Evolutionary conservation across 92 coral and sea anemone genomes (phyloP).

Genomic region (Actinostola sp.): DNA sequence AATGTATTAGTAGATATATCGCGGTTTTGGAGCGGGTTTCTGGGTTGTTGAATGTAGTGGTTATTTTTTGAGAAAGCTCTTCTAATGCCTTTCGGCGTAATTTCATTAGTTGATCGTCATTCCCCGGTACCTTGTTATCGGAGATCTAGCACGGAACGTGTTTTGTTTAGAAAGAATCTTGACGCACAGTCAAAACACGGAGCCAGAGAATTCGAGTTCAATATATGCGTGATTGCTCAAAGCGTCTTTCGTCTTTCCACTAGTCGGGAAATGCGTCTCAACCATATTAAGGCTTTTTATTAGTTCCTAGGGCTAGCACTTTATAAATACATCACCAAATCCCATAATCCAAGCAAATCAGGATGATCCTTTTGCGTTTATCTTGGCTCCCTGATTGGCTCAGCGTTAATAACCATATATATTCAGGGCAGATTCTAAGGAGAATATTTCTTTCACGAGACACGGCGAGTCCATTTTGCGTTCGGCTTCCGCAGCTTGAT

Average conservation of each 20-base stretch:
- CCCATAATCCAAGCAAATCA: constrained; percentile 32
- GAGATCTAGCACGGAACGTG: not conserved
- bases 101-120: constrained; percentile 14
- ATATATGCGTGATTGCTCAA: not conserved
- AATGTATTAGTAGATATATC: constrained; percentile 71
- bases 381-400: constrained; percentile 12
- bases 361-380: constrained; percentile 13
- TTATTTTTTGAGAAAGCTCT: not conserved
- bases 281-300: constrained; percentile 9
- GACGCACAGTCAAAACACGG: not conserved
- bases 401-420: not conserved
- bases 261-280: not conserved
- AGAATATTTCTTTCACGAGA: constrained; percentile 22
- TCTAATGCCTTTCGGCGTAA: constrained; percentile 20
- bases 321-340: constrained; percentile 19
- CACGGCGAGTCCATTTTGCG: constrained; percentile 18
- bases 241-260: not conserved
- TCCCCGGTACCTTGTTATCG: not conserved
- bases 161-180: not conserved
- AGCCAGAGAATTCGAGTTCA: not conserved
- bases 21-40: constrained; percentile 36
- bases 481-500: constrained; percentile 41
- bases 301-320: constrained; percentile 24
- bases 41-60: constrained; percentile 6
- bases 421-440: not conserved